These are phyloP conservation scores for Drosophila prostipennis DNA, from an alignment of 2,888 invertebrate species.

Conservation along the genomic window DNA sequence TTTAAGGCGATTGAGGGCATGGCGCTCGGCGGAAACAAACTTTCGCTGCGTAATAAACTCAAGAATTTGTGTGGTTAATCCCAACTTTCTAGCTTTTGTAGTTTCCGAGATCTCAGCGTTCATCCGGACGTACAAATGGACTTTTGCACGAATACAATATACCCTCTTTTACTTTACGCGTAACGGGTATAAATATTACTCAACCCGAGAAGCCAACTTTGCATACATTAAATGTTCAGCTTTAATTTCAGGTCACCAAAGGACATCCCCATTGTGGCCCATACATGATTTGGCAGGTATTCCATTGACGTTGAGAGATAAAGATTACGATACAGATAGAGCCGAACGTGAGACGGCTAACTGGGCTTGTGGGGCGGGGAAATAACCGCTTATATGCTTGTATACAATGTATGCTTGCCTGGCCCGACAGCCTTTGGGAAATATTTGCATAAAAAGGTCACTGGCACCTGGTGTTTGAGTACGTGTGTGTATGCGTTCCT, in stretches of 20 bases:
- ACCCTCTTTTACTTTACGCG: too few species aligned
- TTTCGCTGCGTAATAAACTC: too few species aligned
- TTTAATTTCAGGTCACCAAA: constrained; percentile 1
- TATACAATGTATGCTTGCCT: constrained; percentile 32
- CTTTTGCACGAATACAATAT: too few species aligned
- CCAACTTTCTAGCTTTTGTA: too few species aligned
- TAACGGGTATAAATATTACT: too few species aligned
- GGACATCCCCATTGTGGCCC: background rate
- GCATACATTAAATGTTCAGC: background rate
- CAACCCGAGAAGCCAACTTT: background rate
- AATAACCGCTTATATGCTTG: constrained; percentile 53
- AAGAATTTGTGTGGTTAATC: too few species aligned
- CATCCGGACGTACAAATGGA: too few species aligned
- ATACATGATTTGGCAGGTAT: constrained; percentile 29
- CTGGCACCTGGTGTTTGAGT: constrained; percentile 68
- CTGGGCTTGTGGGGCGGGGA: background rate
- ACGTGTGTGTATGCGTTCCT: constrained; percentile 1
- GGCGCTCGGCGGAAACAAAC: too few species aligned
- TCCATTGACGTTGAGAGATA: constrained; percentile 30
- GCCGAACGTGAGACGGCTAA: constrained; percentile 15
- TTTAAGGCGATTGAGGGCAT: too few species aligned
- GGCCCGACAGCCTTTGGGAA: constrained; percentile 53
- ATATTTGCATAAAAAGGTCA: constrained; percentile 84
- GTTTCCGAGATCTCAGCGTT: too few species aligned
- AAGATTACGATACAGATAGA: constrained; percentile 51